phyloP scores from a whole-genome alignment of 2,888 invertebrate genomes.

The Diploptera punctata region DNA sequence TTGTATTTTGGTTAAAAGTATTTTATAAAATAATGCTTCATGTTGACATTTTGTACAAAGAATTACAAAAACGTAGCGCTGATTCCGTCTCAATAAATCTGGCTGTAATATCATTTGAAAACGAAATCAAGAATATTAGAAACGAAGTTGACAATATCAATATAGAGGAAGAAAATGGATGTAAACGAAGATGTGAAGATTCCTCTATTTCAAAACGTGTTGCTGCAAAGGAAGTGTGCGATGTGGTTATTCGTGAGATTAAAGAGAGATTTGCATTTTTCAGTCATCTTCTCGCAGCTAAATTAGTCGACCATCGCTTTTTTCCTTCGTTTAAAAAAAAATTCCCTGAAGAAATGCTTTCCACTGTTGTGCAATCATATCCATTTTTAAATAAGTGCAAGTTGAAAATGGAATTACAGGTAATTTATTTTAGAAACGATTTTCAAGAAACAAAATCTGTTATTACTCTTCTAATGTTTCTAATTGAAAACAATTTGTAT shows the following conservation, averaged over 20 bases:
- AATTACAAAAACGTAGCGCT: not conserved
- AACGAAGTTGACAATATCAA: not conserved
- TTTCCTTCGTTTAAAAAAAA: not conserved
- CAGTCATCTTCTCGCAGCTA: no score
- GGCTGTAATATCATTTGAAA: no score
- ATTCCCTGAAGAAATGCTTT: not conserved
- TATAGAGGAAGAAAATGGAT: not conserved
- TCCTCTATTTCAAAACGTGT: no score
- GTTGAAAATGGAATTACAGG: not conserved
- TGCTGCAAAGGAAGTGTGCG: no score
- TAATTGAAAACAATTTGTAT: not conserved
- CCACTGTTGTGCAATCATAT: not conserved
- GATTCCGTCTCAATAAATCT: not conserved
- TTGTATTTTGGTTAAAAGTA: no score
- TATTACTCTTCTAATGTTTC: no score
- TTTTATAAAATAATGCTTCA: no score
- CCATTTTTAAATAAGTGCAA: not conserved
- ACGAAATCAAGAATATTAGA: no score
- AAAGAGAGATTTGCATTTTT: no score
- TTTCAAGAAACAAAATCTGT: no score
- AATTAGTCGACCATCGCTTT: not conserved
- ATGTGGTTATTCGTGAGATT: no score
- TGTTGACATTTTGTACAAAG: no score
- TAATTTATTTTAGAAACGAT: not conserved
- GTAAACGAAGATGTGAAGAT: not conserved